These are phyloP conservation scores for Callithrix jacchus DNA, from an alignment of 2,113 vertebrate species.

Conservation along the genomic window DNA sequence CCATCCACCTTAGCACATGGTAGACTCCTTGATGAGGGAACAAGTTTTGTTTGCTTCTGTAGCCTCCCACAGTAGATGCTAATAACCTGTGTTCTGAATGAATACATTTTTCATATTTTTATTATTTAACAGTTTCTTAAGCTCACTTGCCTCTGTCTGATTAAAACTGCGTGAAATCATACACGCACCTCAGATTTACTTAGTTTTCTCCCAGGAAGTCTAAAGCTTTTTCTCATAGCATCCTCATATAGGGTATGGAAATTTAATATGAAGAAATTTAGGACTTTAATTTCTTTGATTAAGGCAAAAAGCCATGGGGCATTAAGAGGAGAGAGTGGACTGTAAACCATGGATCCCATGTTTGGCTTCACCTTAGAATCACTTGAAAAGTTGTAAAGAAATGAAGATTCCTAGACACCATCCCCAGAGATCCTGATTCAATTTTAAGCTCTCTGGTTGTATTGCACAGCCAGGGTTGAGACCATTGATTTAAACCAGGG, in stretches of 20 bases:
- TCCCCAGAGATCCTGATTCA: not conserved
- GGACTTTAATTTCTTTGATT: not conserved
- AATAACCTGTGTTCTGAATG: not conserved
- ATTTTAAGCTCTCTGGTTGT: not conserved
- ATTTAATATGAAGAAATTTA: constrained; percentile 12
- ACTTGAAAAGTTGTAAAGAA: constrained; percentile 30
- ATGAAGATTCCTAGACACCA: not conserved
- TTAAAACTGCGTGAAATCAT: constrained; percentile 16
- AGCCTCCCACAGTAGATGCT: not conserved
- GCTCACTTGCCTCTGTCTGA: not conserved
- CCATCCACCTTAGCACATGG: not conserved
- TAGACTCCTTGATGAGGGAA: not conserved
- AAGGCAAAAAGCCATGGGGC: not conserved
- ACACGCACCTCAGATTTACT: not conserved
- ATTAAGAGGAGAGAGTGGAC: not conserved
- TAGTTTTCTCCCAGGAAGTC: not conserved
- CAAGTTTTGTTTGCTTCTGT: not conserved
- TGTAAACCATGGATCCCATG: not conserved
- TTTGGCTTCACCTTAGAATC: constrained; percentile 9
- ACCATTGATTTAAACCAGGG: not conserved
- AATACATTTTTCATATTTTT: constrained; percentile 1
- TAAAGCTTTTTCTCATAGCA: not conserved
- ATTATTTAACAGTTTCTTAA: constrained; percentile 23
- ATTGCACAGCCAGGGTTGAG: not conserved
- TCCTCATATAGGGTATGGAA: not conserved